phyloP scores from a whole-genome alignment of 2,113 vertebrate species.

The Erinaceus europaeus region DNA sequence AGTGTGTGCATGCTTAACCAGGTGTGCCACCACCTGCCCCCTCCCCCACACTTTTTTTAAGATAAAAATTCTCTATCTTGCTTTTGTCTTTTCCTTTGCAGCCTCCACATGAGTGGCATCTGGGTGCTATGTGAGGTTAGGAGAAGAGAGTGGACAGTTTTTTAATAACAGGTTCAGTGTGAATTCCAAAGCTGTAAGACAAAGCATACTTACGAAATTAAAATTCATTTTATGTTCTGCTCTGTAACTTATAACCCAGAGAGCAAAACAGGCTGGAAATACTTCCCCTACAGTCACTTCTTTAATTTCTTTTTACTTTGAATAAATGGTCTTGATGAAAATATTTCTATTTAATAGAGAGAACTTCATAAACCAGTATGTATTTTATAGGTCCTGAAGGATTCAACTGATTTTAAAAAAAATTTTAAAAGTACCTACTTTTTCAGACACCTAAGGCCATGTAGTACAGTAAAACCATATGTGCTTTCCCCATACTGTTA shows the following conservation, averaged over 20 bases:
- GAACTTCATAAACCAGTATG: background rate
- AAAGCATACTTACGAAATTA: background rate
- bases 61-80: background rate
- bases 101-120: background rate
- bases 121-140: background rate
- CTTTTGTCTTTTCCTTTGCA: background rate
- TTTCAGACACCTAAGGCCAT: background rate
- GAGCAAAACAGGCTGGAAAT: background rate
- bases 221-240: background rate
- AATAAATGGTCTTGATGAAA: background rate
- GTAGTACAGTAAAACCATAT: background rate
- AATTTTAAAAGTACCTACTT: background rate
- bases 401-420: slow-evolving; percentile 16
- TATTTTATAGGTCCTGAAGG: background rate
- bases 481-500: background rate
- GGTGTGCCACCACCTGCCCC: no score
- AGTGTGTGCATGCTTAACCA: no score
- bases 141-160: background rate
- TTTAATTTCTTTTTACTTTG: background rate
- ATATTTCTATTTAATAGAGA: background rate
- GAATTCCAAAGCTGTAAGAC: background rate
- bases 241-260: background rate
- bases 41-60: no score
- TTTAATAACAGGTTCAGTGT: background rate
- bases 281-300: background rate